These are phyloP conservation scores for Botia kubotai DNA, from an alignment of 2,797 vertebrate species.

Conservation along the genomic window DNA sequence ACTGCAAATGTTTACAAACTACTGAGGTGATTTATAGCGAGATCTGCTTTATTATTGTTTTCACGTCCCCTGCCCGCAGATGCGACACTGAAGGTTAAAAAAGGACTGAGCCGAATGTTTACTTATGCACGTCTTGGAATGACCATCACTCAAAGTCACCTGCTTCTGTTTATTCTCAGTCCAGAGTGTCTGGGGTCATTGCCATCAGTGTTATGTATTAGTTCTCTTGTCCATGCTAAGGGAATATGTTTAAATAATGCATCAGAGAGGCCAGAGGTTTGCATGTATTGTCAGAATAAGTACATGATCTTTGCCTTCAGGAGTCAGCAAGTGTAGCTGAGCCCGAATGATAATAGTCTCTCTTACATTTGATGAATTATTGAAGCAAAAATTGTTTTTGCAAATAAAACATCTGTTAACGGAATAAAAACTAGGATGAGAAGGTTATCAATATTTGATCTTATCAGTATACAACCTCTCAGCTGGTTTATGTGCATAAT, in stretches of 20 bases:
- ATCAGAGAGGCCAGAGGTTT: conserved; percentile 72
- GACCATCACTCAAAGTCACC: conserved; percentile 62
- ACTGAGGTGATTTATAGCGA: conserved; percentile 37
- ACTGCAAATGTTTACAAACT: conserved; percentile 51
- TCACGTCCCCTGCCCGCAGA: conserved; percentile 18
- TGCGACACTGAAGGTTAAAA: conserved; percentile 47
- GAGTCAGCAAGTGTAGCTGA: conserved; percentile 59
- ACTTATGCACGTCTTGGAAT: conserved; percentile 57
- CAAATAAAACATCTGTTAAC: conserved; percentile 83
- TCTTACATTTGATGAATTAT: conserved; percentile 75
- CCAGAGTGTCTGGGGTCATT: conserved; percentile 68
- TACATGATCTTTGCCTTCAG: conserved; percentile 75
- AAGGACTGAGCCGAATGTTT: conserved; percentile 37
- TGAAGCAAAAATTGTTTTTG: conserved; percentile 74
- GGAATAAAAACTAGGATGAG: conserved; percentile 67
- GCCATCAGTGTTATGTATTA: conserved; percentile 63
- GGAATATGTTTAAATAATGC: conserved; percentile 75
- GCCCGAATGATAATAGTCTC: conserved; percentile 73
- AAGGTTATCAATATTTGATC: conserved; percentile 80
- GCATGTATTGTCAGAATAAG: conserved; percentile 70
- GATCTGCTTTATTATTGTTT: conserved; percentile 34
- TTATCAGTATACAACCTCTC: conserved; percentile 74
- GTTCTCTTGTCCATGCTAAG: conserved; percentile 68
- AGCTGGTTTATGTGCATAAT: conserved; percentile 75
- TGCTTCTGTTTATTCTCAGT: conserved; percentile 40